Base-by-base conservation (phyloP, 2,797 vertebrate genomes). In the Cuniculus paca region DNA sequence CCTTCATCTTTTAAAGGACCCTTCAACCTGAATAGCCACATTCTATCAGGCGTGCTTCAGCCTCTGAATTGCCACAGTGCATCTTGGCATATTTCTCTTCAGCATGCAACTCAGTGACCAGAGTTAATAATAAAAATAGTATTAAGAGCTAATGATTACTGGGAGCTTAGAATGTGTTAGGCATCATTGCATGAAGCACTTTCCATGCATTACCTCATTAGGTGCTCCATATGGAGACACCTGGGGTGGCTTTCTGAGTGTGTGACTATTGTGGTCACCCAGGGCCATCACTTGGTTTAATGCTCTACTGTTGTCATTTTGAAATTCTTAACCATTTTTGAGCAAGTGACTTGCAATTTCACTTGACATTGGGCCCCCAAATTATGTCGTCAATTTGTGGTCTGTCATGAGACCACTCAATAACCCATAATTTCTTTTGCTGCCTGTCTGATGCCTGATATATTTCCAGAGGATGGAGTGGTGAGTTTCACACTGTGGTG, bases 11-110 rank as follows among this genome's bases (percentile, higher is more conserved):
- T 82, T 88, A 58, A 96, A 97, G 96, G 4, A 45, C 60, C 90
- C 97, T 97, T 96, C 93, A 92, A 26, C 68, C 84, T 81, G 77
- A 97, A 96, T 74, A 91, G 96, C 82, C 88, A 82, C 83, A 78
- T 24, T 78, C 97, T 96, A 45, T 72, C 54, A 92, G 84, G 95
- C 75, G 72, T 34, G 36, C 82, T 95, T 96, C 54, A 78, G 91
- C 31, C 82, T 52, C 60, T 65, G 72, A 39, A 89, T n/a, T 74
- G 77, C 65, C 65, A 54, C 4, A 12, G 2, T 0, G 2, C 83
- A 5, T 52, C 20, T 52, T 82, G 90, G 63, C 2, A 74, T 83
- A 39, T 70, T 56, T 88, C 72, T 58, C 63, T 93, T 87, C 48
- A 77, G 63, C 8, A 22, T n/a, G 90, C 39, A 83, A 84, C 45